Base-by-base conservation (phyloP, 2,888 invertebrate species). In the Cistogaster globosa region DNA sequence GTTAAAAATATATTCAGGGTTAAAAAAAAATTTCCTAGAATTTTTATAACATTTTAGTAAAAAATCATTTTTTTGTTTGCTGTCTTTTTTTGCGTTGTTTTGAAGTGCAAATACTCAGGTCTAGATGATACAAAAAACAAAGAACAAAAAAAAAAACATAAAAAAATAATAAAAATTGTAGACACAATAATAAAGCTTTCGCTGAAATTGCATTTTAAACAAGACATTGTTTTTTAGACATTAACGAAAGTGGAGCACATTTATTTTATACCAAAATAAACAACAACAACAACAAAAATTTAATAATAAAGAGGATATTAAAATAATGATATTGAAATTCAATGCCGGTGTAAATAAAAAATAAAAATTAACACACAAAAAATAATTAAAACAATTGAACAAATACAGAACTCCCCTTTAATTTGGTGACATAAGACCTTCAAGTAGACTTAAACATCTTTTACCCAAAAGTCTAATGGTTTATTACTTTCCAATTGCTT, bases 131-230 rank as follows among this genome's bases (percentile, higher is more conserved):
- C 48, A 53, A 20, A 67, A 2, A 48, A 48, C 48, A 53, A 20
- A 63, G 22, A 4, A 48, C 53, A 18, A 20, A 53, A 11, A 55
- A 63, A 32, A n/a, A 63, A 38, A 18, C 38, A n/a, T 26, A 55
- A 38, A 48, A 67, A 42, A 45, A 8, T 11, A 71, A 71, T 26
- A 18, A 38, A 58, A 58, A 55, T 16, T 53, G 32, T 63, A 75
- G 63, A 75, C 63, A 58, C 20, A 14, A 67, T n/a, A 51, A 51
- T 16, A 75, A 76, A 55, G 18, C 48, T 75, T 69, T 81, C 48
- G 80, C 74, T 80, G 80, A 80, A 80, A 75, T 53, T 63, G 75
- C 69, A 69, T 62, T 81, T 75, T 62, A 2, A 12, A 22, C n/a
- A 14, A 51, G 36, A 42, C 18, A 32, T 32, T 42, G 11, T 36